Percentiles rank a stretch among this genome's conserved stretches.
These are phyloP conservation scores for Anthonomus grandis DNA, from an alignment of 1,140 invertebrate species.

Conservation along the genomic window DNA sequence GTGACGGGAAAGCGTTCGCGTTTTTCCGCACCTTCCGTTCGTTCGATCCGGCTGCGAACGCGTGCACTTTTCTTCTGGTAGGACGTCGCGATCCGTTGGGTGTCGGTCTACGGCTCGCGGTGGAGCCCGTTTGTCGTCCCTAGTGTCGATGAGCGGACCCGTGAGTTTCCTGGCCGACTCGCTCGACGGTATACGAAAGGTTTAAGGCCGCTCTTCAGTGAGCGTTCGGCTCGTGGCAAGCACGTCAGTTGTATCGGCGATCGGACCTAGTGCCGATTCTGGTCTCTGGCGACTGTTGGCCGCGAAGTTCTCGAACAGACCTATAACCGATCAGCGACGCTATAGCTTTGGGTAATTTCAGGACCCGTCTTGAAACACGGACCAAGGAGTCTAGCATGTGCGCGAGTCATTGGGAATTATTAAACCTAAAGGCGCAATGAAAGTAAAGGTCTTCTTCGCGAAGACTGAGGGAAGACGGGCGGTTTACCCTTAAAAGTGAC, in stretches of 20 bases:
- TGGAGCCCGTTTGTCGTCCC: slow-evolving; percentile 37
- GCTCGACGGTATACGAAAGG: slow-evolving; percentile 17
- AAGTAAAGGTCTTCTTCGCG: slow-evolving; percentile 47
- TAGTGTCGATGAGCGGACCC: slow-evolving; percentile 6
- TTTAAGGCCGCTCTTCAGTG: slow-evolving; percentile 6
- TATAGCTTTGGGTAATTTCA: slow-evolving; percentile 61
- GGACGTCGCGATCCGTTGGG: slow-evolving; percentile 53
- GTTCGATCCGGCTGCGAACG: slow-evolving; percentile 12
- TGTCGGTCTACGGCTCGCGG: slow-evolving; percentile 43
- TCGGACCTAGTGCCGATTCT: slow-evolving; percentile 23
- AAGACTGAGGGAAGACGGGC: slow-evolving; percentile 25
- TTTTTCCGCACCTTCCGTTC: slow-evolving; percentile 33
- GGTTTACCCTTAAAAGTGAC: slow-evolving; percentile 42
- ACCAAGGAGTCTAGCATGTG: slow-evolving; percentile 86
- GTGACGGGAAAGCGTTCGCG: slow-evolving; percentile 2
- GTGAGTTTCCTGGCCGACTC: slow-evolving; percentile 9
- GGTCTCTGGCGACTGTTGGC: slow-evolving; percentile 43
- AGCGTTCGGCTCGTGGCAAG: slow-evolving; percentile 41
- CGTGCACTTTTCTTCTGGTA: slow-evolving; percentile 53
- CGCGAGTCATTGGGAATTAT: slow-evolving; percentile 68
- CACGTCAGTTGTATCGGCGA: slow-evolving; percentile 27
- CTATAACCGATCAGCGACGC: slow-evolving; percentile 52
- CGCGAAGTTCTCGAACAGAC: slow-evolving; percentile 45
- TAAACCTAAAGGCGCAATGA: slow-evolving; percentile 57
- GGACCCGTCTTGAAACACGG: slow-evolving; percentile 89